A percentile compares a stretch with the other conserved stretches of the same genome.
phyloP scores from a whole-genome alignment of 1,140 invertebrate species.

The Hyles vespertilio region DNA sequence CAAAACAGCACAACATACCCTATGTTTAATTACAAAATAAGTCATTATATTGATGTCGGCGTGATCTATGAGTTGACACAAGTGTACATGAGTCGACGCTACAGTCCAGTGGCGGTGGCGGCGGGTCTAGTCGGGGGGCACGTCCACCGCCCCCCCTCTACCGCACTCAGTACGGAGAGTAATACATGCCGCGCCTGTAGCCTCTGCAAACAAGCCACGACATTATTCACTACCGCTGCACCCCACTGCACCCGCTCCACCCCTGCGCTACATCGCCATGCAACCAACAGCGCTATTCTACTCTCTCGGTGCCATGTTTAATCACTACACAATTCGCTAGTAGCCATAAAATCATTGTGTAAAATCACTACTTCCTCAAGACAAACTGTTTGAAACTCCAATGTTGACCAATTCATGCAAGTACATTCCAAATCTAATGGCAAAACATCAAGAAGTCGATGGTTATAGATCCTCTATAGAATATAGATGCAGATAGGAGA shows the following conservation, averaged over 20 bases:
- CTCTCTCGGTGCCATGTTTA: too few species aligned
- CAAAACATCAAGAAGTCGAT: not conserved
- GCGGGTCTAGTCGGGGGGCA: conserved; percentile 9
- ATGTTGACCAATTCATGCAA: not conserved
- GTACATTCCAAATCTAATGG: not conserved
- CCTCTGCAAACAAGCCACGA: conserved; percentile 59
- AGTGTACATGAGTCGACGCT: conserved; percentile 1
- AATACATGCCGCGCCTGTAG: conserved; percentile 58
- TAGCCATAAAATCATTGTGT: too few species aligned
- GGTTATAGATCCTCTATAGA: not conserved
- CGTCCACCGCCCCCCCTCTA: conserved; percentile 29
- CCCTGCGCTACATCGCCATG: conserved; percentile 8
- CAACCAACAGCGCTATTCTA: conserved; percentile 6
- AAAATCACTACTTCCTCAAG: too few species aligned
- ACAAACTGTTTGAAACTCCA: too few species aligned
- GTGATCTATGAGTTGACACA: not conserved
- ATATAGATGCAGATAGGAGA: conserved; percentile 9
- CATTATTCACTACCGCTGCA: conserved; percentile 28
- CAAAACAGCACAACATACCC: too few species aligned
- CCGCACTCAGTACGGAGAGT: conserved; percentile 67
- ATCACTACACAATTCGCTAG: too few species aligned
- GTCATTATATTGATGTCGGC: not conserved
- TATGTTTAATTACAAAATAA: conserved; percentile 2
- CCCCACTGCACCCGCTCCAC: conserved; percentile 3
- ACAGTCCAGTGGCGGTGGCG: conserved; percentile 3